Evolutionary conservation across 2,113 vertebrate species (phyloP), one percentile per base, ranked within the genome.

Genomic region (Cyprinodon tularosa): DNA sequence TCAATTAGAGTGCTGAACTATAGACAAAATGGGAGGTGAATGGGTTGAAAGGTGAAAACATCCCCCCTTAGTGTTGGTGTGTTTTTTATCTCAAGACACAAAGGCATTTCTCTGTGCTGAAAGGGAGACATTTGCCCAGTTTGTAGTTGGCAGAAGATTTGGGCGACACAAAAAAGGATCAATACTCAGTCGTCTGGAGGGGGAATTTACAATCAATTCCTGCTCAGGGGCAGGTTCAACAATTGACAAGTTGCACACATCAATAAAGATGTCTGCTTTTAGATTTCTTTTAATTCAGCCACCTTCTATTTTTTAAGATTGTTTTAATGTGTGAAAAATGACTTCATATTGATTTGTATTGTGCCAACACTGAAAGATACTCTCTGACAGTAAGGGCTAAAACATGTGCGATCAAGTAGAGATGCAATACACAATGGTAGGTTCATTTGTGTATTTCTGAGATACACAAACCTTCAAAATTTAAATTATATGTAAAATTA

Each of bases 171-270:
- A 85, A 81, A 72, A 70, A 14, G 62, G 72, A 91, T 93, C 81
- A 83, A 91, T 89, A 71, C 73, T 69, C 63, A 63, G 83, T 86
- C 65, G 82, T 84, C 88, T 89, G 78, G 84, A 64, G 82, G 74
- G 78, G 71, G 88, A 83, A 89, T 83, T 88, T 68, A 84, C 76
- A 86, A 92, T 90, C 88, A 37, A 88, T 89, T 86, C 83, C 82
- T 88, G 82, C 83, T 87, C 74, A 78, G 78, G 68, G 67, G 76
- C 67, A 70, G 81, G 72, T 11, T 65, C 80, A 84, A 87, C 89
- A 88, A 86, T 78, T 65, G 79, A 62, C 81, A 76, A 84, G 79
- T 77, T 80, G 77, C 71, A 71, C 50, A 42, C 80, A 60, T 89
- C 86, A 71, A 92, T 91, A 81, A 62, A 90, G 68, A 84, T 36